Evolutionary conservation across 2,113 vertebrate genomes (phyloP).

Genomic region (Sciurus niger): DNA sequence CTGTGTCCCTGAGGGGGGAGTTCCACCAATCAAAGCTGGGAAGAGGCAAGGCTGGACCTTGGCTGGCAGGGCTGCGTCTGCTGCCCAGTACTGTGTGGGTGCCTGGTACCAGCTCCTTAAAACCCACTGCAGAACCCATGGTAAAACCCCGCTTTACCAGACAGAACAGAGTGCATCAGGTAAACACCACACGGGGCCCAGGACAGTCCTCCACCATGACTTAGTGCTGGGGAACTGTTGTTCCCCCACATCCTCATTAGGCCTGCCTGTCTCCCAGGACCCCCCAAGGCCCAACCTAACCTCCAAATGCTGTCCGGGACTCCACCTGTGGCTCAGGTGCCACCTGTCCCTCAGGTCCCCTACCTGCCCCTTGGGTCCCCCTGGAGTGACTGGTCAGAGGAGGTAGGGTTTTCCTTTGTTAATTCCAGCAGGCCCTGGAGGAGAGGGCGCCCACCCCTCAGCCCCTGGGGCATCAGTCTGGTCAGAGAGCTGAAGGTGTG

Average conservation of each 20-base stretch:
- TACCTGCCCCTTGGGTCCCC: background rate
- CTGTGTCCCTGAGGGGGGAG: too few relatives aligned
- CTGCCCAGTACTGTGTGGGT: background rate
- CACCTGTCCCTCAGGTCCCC: background rate
- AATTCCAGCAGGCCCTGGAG: background rate
- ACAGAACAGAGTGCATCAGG: background rate
- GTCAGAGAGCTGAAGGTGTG: rapidly evolving
- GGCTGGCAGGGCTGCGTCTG: background rate
- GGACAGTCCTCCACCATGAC: rapidly evolving
- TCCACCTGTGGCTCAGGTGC: background rate
- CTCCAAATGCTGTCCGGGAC: background rate
- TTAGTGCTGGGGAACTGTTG: too few relatives aligned
- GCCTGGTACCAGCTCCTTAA: background rate
- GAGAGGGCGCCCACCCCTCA: background rate
- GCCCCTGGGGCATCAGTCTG: background rate
- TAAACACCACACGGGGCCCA: too few relatives aligned
- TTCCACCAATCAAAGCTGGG: background rate
- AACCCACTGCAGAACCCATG: too few relatives aligned
- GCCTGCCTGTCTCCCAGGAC: background rate
- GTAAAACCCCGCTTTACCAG: background rate
- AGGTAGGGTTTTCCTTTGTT: background rate
- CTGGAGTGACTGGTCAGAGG: background rate
- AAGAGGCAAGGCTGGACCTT: background rate
- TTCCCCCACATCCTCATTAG: background rate
- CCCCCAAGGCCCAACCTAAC: background rate